Conservation (phyloP, 1,140 invertebrate genomes). For the Ctenoplectra terminalis region DNA sequence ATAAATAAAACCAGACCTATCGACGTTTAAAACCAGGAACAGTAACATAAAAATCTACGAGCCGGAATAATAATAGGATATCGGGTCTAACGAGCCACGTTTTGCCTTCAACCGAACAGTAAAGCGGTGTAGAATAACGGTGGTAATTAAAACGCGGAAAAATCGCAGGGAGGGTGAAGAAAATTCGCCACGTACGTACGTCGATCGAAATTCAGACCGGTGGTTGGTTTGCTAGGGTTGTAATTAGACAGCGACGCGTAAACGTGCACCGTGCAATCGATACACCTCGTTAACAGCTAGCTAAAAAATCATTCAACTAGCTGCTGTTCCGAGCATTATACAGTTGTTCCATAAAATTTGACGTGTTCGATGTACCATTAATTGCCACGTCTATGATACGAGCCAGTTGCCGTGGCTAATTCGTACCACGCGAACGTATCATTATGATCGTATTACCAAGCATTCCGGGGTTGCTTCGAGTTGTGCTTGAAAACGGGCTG, state of each 20-base stretch:
- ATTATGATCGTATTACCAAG: constrained; percentile 60
- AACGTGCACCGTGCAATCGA: not conserved
- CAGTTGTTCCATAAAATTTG: constrained; percentile 50
- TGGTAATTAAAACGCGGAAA: constrained; percentile 12
- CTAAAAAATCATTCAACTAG: constrained; percentile 8
- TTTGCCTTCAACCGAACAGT: not conserved
- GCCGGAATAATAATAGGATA: constrained; percentile 7
- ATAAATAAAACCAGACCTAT: not conserved
- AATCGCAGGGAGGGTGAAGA: not conserved
- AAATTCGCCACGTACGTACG: not conserved
- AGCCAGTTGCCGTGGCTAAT: constrained; percentile 53
- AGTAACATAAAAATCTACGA: not conserved
- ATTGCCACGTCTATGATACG: constrained; percentile 47
- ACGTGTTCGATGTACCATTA: constrained; percentile 47
- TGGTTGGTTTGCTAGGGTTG: constrained; percentile 6
- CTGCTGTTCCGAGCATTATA: constrained; percentile 25
- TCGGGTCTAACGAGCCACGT: not conserved
- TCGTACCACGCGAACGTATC: constrained; percentile 43
- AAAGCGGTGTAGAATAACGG: not conserved
- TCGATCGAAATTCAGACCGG: not conserved
- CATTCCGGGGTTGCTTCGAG: constrained; percentile 1
- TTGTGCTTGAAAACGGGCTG: not conserved
- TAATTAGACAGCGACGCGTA: constrained; percentile 34
- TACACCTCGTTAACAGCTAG: constrained; percentile 18
- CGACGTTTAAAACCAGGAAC: not conserved